These are phyloP conservation scores for Scaptomyza parva DNA, from an alignment of 2,888 invertebrate species.

Conservation along the genomic window DNA sequence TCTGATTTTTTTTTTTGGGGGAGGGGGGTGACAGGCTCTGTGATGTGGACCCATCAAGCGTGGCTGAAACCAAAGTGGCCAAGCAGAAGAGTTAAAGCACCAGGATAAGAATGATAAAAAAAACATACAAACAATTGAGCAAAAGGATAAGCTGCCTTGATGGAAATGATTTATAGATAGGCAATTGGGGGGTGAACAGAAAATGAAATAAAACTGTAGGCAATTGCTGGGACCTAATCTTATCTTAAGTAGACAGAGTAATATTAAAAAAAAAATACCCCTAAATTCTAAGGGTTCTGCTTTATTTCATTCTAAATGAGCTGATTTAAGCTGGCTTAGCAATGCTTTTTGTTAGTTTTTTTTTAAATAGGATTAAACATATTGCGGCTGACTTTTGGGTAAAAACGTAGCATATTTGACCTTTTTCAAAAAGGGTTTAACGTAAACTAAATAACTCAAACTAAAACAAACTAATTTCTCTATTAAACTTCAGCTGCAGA, in stretches of 20 bases:
- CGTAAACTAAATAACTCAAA: no score
- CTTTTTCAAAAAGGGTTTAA: no score
- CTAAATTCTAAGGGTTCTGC: background rate
- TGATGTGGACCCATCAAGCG: constrained; percentile 18
- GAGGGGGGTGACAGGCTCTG: constrained; percentile 17
- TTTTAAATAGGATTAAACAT: background rate
- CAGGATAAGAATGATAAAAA: constrained; percentile 14
- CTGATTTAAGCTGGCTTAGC: constrained; percentile 4
- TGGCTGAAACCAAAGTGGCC: constrained; percentile 23
- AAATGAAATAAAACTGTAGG: background rate
- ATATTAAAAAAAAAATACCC: constrained; percentile 4
- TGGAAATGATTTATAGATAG: constrained; percentile 15
- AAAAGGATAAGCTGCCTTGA: constrained; percentile 15
- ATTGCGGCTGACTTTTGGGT: background rate
- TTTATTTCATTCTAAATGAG: background rate
- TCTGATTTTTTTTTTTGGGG: constrained; percentile 2
- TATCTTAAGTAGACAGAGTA: constrained; percentile 3
- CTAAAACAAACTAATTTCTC: no score
- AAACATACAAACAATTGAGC: constrained; percentile 22
- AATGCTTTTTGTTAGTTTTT: background rate
- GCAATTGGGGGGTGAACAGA: no score
- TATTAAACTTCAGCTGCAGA: no score
- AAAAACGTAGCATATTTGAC: no score
- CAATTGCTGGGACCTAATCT: constrained; percentile 6
- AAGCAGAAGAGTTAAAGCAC: constrained; percentile 34